Evolutionary conservation across 2,888 invertebrate species (phyloP), one percentile per base, ranked within the genome.

Genomic region (Tryphoninae sp.): DNA sequence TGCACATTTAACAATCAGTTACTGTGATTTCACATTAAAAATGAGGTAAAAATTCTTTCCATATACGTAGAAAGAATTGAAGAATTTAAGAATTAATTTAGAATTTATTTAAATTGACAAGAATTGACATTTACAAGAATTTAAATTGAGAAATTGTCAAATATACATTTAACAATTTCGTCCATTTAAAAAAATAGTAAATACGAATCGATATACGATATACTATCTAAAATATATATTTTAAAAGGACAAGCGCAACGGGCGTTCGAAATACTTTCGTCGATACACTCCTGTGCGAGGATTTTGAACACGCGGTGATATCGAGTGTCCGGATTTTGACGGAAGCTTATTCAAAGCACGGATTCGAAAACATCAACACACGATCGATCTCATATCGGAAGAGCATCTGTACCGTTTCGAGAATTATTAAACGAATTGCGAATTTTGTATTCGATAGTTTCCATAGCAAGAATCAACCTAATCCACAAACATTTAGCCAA

Each of bases 381-480:
- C 53, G 55, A 79, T 74, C 79, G 74, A 74, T 79, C 68, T 74
- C 72, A 62, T 79, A 64, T 53, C 45, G 45, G 16, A 22, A 68
- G 51, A 67, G 61, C 33, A 2, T 45, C 22, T 19, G 33, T n/a
- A 13, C 23, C 22, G 3, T 67, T 51, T 33, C 33, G 33, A 33
- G 33, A 33, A 33, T 33, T 49, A 19, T 51, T 16, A 22, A 13
- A 73, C 9, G 73, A 16, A 16, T 73, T 68, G 23, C 16, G 45
- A 73, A 68, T 79, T 61, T 26, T 62, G 13, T n/a, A 23, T 26
- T 68, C 19, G 42, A 74, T 64, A 13, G 16, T 58, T 23, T 42
- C 42, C 13, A 42, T 55, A 6, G 19, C 9, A 45, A 64, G 42
- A 19, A 19, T 45, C 19, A 11, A 3, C 6, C 45, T 4, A 33